Percentiles rank a stretch among this genome's conserved stretches.
Conservation (phyloP, 2,113 vertebrate species). For the Polypterus bichir region DNA sequence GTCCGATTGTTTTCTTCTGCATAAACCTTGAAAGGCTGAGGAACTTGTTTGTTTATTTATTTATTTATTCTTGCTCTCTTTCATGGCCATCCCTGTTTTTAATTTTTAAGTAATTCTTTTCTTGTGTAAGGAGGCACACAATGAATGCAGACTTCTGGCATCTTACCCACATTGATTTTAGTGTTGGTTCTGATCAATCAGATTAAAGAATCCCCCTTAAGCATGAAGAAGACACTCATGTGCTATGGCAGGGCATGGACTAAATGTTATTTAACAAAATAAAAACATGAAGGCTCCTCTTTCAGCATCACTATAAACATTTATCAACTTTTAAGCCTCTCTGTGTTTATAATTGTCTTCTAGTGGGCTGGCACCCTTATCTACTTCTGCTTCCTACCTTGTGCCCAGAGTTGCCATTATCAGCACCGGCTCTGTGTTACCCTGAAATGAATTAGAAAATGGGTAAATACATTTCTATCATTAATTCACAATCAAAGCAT, state of each 20-base stretch:
- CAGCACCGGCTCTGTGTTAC: too few species aligned
- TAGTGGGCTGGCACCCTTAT: too few species aligned
- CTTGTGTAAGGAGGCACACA: neutral
- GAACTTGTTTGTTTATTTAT: neutral
- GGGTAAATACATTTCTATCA: too few species aligned
- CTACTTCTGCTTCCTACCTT: too few species aligned
- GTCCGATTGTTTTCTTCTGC: conserved; percentile 7
- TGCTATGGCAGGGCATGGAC: neutral
- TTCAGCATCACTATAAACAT: too few species aligned
- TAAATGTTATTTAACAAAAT: too few species aligned
- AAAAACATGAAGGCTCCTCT: too few species aligned
- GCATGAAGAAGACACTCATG: neutral
- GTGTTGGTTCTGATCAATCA: neutral
- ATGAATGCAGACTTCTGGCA: neutral
- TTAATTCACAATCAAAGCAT: too few species aligned
- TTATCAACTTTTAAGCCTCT: too few species aligned
- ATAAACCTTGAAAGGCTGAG: neutral
- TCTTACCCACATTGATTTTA: neutral
- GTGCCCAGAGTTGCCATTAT: too few species aligned
- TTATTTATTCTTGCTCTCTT: neutral
- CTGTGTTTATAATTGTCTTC: too few species aligned
- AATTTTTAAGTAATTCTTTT: neutral
- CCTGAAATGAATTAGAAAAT: too few species aligned
- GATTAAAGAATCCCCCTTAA: neutral
- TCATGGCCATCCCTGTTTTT: neutral